Percentiles rank a stretch among this genome's conserved stretches.
These are phyloP conservation scores for Monopis laevigella DNA, from an alignment of 2,888 invertebrate species.

Conservation along the genomic window DNA sequence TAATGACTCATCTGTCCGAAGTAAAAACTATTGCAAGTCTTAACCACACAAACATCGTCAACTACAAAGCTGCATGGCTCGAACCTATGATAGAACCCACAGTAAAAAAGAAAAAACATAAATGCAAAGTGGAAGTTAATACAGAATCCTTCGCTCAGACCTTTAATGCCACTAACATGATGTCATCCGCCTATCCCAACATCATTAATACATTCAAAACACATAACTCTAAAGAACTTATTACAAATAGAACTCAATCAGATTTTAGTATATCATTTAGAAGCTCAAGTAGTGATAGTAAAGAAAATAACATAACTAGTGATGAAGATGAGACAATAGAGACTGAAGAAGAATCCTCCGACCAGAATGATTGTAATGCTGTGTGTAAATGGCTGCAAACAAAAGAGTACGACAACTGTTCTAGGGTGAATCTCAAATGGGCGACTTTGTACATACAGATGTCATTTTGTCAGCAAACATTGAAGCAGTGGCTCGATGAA, in stretches of 20 bases:
- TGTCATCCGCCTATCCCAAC: slow-evolving; percentile 45
- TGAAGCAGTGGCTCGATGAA: slow-evolving; percentile 78
- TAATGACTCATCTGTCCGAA: slow-evolving; percentile 75
- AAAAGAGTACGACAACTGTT: slow-evolving; percentile 47
- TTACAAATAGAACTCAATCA: slow-evolving; percentile 39
- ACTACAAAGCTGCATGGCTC: slow-evolving; percentile 86
- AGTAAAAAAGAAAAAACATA: slow-evolving; percentile 34
- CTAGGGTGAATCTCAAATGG: slow-evolving; percentile 65
- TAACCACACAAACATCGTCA: slow-evolving; percentile 82
- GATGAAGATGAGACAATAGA: slow-evolving; percentile 30
- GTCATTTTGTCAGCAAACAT: slow-evolving; percentile 80
- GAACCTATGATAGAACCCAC: slow-evolving; percentile 70
- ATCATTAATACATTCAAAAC: slow-evolving; percentile 56
- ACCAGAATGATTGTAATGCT: slow-evolving; percentile 30
- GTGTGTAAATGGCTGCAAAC: slow-evolving; percentile 38
- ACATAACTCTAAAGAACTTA: slow-evolving; percentile 52
- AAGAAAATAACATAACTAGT: slow-evolving; percentile 31
- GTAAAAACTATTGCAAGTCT: slow-evolving; percentile 82
- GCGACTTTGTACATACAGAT: slow-evolving; percentile 85
- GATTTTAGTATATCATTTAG: slow-evolving; percentile 53
- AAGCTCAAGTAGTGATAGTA: slow-evolving; percentile 41
- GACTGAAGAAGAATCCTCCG: slow-evolving; percentile 34
- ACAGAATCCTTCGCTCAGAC: slow-evolving; percentile 40
- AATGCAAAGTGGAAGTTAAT: slow-evolving; percentile 44
- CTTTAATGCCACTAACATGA: slow-evolving; percentile 15